Conservation (phyloP, 2,797 vertebrate genomes). For the Danio jaintianensis region DNA sequence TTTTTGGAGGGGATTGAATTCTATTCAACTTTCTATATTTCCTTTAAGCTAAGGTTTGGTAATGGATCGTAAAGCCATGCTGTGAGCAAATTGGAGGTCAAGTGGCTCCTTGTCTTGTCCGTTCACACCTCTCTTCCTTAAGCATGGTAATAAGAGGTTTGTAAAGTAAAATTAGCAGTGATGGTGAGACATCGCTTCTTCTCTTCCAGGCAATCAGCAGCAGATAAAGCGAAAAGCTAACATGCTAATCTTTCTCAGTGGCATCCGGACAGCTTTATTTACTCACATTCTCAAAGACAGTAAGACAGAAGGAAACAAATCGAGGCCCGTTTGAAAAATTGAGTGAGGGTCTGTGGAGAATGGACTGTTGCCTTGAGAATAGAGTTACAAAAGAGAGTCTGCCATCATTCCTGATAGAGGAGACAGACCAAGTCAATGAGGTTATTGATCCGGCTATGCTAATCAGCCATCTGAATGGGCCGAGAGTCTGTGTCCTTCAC, state of each 20-base stretch:
- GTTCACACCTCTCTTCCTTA: slow-evolving; percentile 18
- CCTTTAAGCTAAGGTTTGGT: slow-evolving; percentile 70
- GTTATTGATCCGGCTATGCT: slow-evolving; percentile 74
- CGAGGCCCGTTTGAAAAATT: slow-evolving; percentile 33
- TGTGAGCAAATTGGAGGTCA: slow-evolving; percentile 72
- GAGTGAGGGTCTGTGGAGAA: slow-evolving; percentile 69
- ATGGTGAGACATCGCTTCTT: not conserved
- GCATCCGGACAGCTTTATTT: slow-evolving; percentile 46
- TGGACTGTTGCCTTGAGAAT: slow-evolving; percentile 74
- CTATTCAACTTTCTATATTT: slow-evolving; percentile 74
- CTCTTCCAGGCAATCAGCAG: slow-evolving; percentile 7
- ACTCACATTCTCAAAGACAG: not conserved
- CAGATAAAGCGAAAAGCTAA: slow-evolving; percentile 28
- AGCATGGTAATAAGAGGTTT: slow-evolving; percentile 40
- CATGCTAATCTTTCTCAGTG: slow-evolving; percentile 12
- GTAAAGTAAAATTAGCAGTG: slow-evolving; percentile 30
- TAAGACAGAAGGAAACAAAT: slow-evolving; percentile 25
- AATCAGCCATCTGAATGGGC: slow-evolving; percentile 62
- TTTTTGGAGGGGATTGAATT: slow-evolving; percentile 58
- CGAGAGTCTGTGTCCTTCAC: slow-evolving; percentile 56
- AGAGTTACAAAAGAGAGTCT: slow-evolving; percentile 64
- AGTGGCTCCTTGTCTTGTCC: slow-evolving; percentile 51
- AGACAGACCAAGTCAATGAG: slow-evolving; percentile 73
- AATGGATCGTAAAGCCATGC: slow-evolving; percentile 64
- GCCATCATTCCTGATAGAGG: slow-evolving; percentile 72